phyloP scores from a whole-genome alignment of 2,113 vertebrate genomes.

The Castor canadensis region DNA sequence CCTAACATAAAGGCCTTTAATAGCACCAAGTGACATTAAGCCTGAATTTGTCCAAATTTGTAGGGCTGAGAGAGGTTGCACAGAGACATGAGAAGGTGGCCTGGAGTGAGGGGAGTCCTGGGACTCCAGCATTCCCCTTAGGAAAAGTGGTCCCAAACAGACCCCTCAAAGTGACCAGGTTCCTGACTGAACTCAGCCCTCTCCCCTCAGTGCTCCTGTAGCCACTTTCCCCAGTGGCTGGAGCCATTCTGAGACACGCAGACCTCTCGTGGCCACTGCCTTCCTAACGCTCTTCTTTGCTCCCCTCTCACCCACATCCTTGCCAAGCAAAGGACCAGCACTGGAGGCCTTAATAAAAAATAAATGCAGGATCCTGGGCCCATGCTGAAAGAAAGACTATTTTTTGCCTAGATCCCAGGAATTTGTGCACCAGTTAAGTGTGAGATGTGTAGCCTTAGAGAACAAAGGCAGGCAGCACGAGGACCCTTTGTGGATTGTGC shows the following conservation, averaged over 20 bases:
- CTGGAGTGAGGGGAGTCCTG: neutral
- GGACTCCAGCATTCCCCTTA: neutral
- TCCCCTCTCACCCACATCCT: neutral
- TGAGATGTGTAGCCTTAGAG: neutral
- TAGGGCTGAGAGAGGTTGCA: no score
- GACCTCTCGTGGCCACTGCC: neutral
- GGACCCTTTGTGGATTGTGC: neutral
- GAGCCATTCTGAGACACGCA: neutral
- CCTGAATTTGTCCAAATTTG: neutral
- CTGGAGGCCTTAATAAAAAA: no score
- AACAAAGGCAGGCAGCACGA: neutral
- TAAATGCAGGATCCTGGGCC: neutral
- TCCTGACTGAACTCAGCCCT: neutral
- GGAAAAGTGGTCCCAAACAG: neutral
- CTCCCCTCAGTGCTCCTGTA: no score
- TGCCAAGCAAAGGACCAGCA: neutral
- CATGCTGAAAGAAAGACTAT: no score
- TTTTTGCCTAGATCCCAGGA: neutral
- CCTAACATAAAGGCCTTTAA: neutral
- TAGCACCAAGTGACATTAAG: neutral
- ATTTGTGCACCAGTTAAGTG: no score
- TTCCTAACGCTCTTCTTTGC: neutral
- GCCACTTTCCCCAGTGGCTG: neutral
- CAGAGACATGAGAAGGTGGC: neutral
- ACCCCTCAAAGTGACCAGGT: neutral